These are phyloP conservation scores for Dysidea cf. avara DNA, from an alignment of 37 sponge, comb jelly and placozoan species.

Conservation along the genomic window DNA sequence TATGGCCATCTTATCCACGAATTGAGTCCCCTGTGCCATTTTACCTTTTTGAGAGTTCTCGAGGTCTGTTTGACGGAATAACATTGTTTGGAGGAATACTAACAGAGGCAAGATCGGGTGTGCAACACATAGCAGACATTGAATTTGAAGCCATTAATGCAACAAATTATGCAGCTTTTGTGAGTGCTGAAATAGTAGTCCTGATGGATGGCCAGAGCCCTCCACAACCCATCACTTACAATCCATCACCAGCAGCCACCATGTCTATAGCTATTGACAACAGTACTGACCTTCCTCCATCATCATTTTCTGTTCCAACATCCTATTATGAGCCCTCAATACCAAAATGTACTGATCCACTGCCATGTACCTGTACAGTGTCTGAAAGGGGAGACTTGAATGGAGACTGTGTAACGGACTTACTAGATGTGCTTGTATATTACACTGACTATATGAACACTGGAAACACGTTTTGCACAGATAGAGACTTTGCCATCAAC, in stretches of 20 bases:
- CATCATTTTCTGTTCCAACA: constrained; percentile 7
- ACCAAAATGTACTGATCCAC: constrained; percentile 18
- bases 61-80: constrained; percentile 37
- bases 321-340: constrained; percentile 1
- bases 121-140: constrained; percentile 29
- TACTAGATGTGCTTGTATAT: constrained; percentile 50
- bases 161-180: constrained; percentile 14
- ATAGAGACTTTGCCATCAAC: background rate
- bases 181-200: constrained; percentile 19
- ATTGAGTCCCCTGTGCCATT: no score
- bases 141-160: constrained; percentile 23
- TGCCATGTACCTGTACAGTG: constrained; percentile 34
- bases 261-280: constrained; percentile 26
- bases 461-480: background rate
- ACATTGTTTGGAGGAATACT: constrained; percentile 55
- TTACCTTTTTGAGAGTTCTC: constrained; percentile 13
- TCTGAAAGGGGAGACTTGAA: constrained; percentile 58
- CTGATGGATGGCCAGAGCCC: constrained; percentile 24
- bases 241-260: constrained; percentile 50
- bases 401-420: constrained; percentile 72
- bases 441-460: constrained; percentile 3
- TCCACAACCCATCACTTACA: background rate
- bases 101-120: background rate
- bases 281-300: background rate
- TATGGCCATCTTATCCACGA: constrained; percentile 6